A percentile compares a stretch with the other conserved stretches of the same genome.
Evolutionary conservation across 2,797 vertebrate species (phyloP).

Genomic region (Avahi laniger): DNA sequence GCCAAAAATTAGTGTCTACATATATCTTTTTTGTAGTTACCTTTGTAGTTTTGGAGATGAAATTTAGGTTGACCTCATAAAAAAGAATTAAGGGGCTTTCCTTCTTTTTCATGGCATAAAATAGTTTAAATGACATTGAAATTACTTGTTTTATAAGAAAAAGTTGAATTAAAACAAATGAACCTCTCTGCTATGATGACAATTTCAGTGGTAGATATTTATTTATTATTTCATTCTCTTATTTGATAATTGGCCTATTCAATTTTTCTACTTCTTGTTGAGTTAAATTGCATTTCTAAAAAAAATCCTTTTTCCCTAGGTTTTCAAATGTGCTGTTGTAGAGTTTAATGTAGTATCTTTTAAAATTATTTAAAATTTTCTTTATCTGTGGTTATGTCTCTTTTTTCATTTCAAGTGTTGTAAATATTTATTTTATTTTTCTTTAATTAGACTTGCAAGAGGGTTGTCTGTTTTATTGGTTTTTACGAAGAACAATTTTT

Average conservation of each 20-base stretch:
- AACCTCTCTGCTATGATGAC: not conserved
- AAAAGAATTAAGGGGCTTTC: not conserved
- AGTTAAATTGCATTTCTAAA: not conserved
- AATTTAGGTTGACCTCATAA: not conserved
- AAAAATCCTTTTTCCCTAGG: not conserved
- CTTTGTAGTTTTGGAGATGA: conserved; percentile 1
- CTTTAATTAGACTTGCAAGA: not conserved
- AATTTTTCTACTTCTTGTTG: not conserved
- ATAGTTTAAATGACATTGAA: conserved; percentile 25
- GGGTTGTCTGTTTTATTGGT: not conserved
- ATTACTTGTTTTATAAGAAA: not conserved
- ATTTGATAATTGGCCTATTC: not conserved
- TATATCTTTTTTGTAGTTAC: not conserved
- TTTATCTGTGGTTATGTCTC: not conserved
- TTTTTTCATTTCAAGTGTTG: not conserved
- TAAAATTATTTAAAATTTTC: conserved; percentile 6
- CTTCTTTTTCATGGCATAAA: not conserved
- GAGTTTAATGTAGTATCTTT: not conserved
- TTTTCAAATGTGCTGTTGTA: not conserved
- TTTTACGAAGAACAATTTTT: not conserved
- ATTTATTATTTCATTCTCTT: not conserved
- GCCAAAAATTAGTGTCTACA: not conserved
- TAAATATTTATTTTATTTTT: not conserved
- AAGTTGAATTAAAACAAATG: conserved; percentile 8
- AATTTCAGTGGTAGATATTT: conserved; percentile 4